Evolutionary conservation across 2,797 vertebrate genomes (phyloP), one percentile per base, ranked within the genome.

Genomic region (Tolypeutes matacus): DNA sequence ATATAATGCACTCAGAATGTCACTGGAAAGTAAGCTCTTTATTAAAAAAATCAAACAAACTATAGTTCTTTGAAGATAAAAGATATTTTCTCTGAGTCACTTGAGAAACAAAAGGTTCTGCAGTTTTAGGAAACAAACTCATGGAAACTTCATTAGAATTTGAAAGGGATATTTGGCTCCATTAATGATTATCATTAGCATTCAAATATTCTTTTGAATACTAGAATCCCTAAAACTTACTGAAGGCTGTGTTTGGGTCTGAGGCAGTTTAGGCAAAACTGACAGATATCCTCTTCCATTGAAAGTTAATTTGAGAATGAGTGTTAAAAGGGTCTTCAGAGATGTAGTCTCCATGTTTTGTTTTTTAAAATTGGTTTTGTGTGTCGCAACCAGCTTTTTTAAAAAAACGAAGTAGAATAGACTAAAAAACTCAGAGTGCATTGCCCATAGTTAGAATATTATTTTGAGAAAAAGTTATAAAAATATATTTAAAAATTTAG

Each of bases 41-140:
- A 93, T 94, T 84, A 81, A 11, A 53, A 3, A 80, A 85, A 3
- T 78, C 60, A 13, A 53, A 1, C 75, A 91, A 3, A 78, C 60
- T 76, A 9, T 1, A 75, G 42, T 89, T 86, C n/a, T 65, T 92
- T 76, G 53, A 80, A 73, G 78, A 81, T 76, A 91, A 93, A 89
- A 92, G 70, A 56, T 42, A 84, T 27, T 75, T 87, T 89, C 36
- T 34, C n/a, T 39, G 83, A 95, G 80, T 91, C 86, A 91, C 72
- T 76, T 4, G 83, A 62, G 29, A 93, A 92, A 75, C 46, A 81
- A 94, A 83, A 88, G 72, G n/a, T 29, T 27, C 76, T 87, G 65
- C 12, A 42, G 2, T 53, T 86, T 29, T 31, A 39, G 64, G 73
- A 90, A 86, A 60, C 49, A 92, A 58, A 82, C 46, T 81, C 49